Base-by-base conservation (phyloP, 1,140 invertebrate genomes). In the Gonatopus flavifemur region DNA sequence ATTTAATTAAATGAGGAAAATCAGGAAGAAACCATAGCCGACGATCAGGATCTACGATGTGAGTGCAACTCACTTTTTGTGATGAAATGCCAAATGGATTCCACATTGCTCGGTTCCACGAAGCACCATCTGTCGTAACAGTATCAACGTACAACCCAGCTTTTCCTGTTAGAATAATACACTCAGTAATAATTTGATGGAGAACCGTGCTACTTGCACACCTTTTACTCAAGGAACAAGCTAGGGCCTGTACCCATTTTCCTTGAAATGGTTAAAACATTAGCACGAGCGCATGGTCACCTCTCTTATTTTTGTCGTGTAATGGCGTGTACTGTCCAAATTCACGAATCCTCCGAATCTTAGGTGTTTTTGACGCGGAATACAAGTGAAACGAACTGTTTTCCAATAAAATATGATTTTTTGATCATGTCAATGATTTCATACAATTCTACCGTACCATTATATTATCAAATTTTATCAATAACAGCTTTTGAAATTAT, bases 71-170 rank as follows among this genome's bases (percentile, higher is more conserved):
- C 9, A 15, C 18, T 10, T 39, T 12, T 1, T 19, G 6, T 19
- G 18, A 46, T 28, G 15, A n/a, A 2, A 49, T 32, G 8, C 51
- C 51, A 38, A 48, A 48, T 4, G 15, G 31, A 13, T 25, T 48
- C 51, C 51, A 53, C 28, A 36, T 35, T 2, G 19, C 25, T 22
- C 45, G 10, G 30, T 53, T 51, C 38, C 49, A 51, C 18, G n/a
- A 10, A 7, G 49, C 49, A 9, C 49, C 40, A 51, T 51, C 49
- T 16, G 49, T 20, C 13, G 40, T 43, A 1, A 53, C 39, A 24
- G 22, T 35, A 42, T 53, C 51, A 6, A 53, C 51, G 30, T 22
- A 41, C 24, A 49, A 41, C 32, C 33, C 32, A 18, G 10, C 7
- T 16, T 53, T 40, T 33, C 42, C 38, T 12, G 49, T 9, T 10